phyloP scores from a whole-genome alignment of 30 jellyfish, hydroid and myxozoan species.

The Cassiopea xamachana region DNA sequence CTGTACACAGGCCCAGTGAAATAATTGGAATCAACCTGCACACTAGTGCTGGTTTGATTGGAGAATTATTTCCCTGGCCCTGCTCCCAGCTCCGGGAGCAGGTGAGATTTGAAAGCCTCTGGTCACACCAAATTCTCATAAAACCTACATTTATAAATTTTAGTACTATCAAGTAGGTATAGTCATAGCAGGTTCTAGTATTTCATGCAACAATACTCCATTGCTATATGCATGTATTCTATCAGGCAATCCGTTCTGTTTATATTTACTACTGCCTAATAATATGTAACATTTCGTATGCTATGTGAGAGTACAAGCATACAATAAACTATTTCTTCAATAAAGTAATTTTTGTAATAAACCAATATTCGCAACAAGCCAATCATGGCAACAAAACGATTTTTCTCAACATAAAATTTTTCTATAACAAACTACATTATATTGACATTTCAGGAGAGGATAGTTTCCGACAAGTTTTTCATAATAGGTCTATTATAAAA shows the following conservation, averaged over 20 bases:
- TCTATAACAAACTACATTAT: neutral
- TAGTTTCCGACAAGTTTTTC: conserved; percentile 15
- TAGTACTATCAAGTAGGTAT: neutral
- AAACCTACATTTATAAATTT: neutral
- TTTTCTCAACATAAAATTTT: neutral
- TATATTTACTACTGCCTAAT: neutral
- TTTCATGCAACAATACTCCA: neutral
- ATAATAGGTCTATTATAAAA: conserved; percentile 13
- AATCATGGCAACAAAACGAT: neutral
- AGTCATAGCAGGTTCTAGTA: neutral
- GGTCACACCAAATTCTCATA: conserved; percentile 17
- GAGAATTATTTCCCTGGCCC: conserved; percentile 6
- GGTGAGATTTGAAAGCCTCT: conserved; percentile 20
- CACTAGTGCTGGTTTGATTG: conserved; percentile 23
- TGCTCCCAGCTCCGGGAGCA: conserved; percentile 4
- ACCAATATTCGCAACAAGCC: neutral
- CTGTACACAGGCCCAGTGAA: conserved; percentile 30
- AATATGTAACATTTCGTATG: neutral
- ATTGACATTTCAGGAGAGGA: conserved; percentile 11
- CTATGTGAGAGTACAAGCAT: neutral
- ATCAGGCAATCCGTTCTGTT: neutral
- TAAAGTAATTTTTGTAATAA: neutral
- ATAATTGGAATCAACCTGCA: conserved; percentile 18
- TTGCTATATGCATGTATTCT: neutral
- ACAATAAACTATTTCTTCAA: neutral